phyloP scores from a whole-genome alignment of 2,797 vertebrate species.

The Diplodus sargus region DNA sequence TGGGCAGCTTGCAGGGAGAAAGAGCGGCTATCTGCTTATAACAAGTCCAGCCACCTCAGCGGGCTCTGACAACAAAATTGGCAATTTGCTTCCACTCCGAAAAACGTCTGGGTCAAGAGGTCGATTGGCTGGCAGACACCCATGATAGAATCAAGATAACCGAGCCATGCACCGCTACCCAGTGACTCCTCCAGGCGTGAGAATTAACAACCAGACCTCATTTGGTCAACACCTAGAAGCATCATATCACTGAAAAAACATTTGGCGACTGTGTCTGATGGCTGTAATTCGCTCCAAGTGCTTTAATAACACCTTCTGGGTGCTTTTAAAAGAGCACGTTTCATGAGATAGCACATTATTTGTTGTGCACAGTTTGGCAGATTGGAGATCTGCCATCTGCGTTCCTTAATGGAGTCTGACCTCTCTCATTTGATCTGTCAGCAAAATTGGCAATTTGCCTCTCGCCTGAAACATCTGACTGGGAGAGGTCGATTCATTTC shows the following conservation, averaged over 20 bases:
- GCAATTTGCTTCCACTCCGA: constrained; percentile 55
- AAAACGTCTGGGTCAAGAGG: constrained; percentile 49
- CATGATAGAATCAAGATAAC: constrained; percentile 43
- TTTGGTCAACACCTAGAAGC: constrained; percentile 18
- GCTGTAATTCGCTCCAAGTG: neutral
- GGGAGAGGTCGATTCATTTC: constrained; percentile 43
- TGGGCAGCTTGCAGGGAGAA: constrained; percentile 2
- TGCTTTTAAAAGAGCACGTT: constrained; percentile 5
- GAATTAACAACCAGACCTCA: neutral
- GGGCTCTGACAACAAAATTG: constrained; percentile 54
- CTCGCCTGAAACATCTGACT: constrained; percentile 16
- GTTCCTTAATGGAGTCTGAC: constrained; percentile 27
- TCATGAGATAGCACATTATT: neutral
- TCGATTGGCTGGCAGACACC: constrained; percentile 30
- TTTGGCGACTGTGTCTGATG: neutral
- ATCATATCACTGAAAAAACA: constrained; percentile 11
- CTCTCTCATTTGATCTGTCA: constrained; percentile 39
- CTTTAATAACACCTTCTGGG: constrained; percentile 13
- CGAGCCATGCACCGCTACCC: neutral
- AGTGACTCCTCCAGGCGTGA: constrained; percentile 10
- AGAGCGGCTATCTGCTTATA: constrained; percentile 24
- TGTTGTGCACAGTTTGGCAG: constrained; percentile 1
- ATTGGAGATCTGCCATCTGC: constrained; percentile 33
- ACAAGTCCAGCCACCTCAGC: constrained; percentile 31
- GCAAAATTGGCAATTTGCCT: constrained; percentile 56